A percentile compares a stretch with the other conserved stretches of the same genome.
Conservation (phyloP, 2,113 vertebrate genomes). For the Cyprinus carpio region DNA sequence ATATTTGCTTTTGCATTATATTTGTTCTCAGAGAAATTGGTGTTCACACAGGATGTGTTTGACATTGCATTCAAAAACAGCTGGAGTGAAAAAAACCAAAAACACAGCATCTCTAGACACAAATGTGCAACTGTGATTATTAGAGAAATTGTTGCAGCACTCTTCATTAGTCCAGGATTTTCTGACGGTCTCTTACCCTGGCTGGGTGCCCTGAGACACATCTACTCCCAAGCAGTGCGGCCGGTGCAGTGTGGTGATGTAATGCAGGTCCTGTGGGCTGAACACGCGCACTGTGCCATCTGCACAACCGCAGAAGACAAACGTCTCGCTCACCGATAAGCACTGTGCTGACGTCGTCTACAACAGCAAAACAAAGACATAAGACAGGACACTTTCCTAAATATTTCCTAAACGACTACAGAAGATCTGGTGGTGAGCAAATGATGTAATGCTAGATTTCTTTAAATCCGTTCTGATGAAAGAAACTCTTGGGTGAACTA, state of each 20-base stretch:
- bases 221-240: constrained; percentile 73
- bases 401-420: background rate
- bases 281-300: constrained; percentile 81
- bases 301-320: constrained; percentile 88
- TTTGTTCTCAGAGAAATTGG: background rate
- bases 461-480: no score
- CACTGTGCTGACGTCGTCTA: constrained; percentile 79
- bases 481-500: no score
- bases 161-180: background rate
- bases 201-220: constrained; percentile 35
- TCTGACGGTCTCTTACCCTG: constrained; percentile 29
- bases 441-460: no score
- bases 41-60: background rate
- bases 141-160: background rate
- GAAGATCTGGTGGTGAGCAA: no score
- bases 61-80: background rate
- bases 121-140: background rate
- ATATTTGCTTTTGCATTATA: background rate
- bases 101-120: background rate
- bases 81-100: background rate
- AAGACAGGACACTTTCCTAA: background rate
- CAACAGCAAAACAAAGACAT: background rate
- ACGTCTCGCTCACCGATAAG: constrained; percentile 74
- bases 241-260: constrained; percentile 78
- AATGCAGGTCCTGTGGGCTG: constrained; percentile 72